Conservation (phyloP, 2,797 vertebrate genomes). For the Spinus olivaceus region DNA sequence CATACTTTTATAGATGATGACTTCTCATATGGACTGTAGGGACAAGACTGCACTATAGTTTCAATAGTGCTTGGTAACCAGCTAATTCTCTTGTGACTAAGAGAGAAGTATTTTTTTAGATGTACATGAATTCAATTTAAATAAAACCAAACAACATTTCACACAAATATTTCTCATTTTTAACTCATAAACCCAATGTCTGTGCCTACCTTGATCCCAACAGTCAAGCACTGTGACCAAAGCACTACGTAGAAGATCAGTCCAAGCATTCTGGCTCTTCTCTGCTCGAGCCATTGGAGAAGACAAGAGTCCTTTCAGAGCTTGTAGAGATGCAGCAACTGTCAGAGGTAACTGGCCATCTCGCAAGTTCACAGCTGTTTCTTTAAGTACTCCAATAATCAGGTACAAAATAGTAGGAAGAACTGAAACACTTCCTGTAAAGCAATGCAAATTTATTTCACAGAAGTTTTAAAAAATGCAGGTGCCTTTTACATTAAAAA, state of each 20-base stretch:
- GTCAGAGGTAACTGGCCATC: constrained; percentile 70
- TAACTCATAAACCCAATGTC: neutral
- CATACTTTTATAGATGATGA: neutral
- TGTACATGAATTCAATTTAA: neutral
- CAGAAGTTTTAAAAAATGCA: neutral
- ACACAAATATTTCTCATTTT: neutral
- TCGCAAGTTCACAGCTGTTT: constrained; percentile 75
- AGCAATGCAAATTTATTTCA: neutral
- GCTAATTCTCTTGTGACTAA: neutral
- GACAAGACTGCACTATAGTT: neutral
- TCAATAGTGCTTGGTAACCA: neutral
- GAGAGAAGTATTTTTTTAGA: neutral
- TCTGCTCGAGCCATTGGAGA: constrained; percentile 90
- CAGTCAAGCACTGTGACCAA: constrained; percentile 82
- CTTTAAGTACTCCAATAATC: constrained; percentile 85
- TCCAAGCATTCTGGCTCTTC: constrained; percentile 87
- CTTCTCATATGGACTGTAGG: neutral
- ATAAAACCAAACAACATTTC: neutral
- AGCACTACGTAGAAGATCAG: constrained; percentile 81
- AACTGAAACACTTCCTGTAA: constrained; percentile 84
- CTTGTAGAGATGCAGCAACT: constrained; percentile 81
- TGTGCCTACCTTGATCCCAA: constrained; percentile 80
- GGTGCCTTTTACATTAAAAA: neutral
- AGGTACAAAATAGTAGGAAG: constrained; percentile 91
- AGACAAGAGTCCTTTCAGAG: constrained; percentile 82